A percentile compares a stretch with the other conserved stretches of the same genome.
phyloP scores from a whole-genome alignment of 2,113 vertebrate species.

The Scartelaos histophorus region DNA sequence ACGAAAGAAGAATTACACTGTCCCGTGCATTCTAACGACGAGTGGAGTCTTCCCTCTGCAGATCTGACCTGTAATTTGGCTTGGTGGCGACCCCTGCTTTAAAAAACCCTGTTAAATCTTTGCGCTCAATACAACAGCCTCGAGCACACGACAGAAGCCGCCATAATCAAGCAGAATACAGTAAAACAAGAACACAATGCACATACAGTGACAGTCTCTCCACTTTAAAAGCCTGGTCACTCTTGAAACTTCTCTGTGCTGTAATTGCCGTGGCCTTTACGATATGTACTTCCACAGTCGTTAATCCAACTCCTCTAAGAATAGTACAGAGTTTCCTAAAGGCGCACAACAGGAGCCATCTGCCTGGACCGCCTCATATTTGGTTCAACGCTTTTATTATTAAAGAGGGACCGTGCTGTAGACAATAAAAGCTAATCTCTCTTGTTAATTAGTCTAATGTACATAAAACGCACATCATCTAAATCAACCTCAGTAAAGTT shows the following conservation, averaged over 20 bases:
- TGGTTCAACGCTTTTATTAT: slow-evolving; percentile 24
- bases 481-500: slow-evolving; percentile 34
- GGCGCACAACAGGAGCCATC: background rate
- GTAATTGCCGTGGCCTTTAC: slow-evolving; percentile 1
- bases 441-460: slow-evolving; percentile 55
- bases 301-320: slow-evolving; percentile 7
- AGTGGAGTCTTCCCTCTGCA: background rate
- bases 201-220: background rate
- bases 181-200: background rate
- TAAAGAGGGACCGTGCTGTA: slow-evolving; percentile 33
- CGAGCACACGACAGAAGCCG: background rate
- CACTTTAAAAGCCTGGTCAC: background rate
- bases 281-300: background rate
- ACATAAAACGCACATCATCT: slow-evolving; percentile 41
- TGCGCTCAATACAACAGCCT: background rate
- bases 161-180: background rate
- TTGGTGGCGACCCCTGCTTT: background rate
- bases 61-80: background rate
- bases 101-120: background rate
- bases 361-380: slow-evolving; percentile 18
- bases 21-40: too few species aligned
- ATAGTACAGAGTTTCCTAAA: background rate
- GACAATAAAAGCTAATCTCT: slow-evolving; percentile 56
- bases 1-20: too few species aligned
- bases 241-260: background rate